Base-by-base conservation (phyloP, 2,113 vertebrate species). In the Plotosus lineatus region DNA sequence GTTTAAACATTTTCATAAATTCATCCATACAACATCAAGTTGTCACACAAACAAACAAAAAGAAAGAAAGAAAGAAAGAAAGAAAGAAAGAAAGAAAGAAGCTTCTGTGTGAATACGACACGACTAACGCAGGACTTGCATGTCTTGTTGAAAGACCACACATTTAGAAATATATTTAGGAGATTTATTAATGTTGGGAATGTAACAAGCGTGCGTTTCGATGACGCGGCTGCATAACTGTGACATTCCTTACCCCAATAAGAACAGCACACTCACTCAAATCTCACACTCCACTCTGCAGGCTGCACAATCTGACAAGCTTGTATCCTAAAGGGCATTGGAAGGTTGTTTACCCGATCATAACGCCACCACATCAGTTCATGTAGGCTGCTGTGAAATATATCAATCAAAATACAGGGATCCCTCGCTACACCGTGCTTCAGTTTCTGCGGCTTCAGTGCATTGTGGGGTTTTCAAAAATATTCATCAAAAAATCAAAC, bases 161-260 rank as follows among this genome's bases (percentile, higher is more conserved):
- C 77, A 74, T 66, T 77, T 50, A 56, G 77, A 21, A 83, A 82
- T 82, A 82, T 80, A 80, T 83, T 78, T 83, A 77, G 77, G n/a
- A 75, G 79, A 63, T 77, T 76, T 51, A 80, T 79, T 66, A 74
- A 66, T 61, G 81, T 23, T 58, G 10, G 71, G 81, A 82, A 85
- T 75, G 76, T 82, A 72, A 31, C 76, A 71, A 58, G 61, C 50
- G 48, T 76, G 73, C n/a, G 80, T 74, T 56, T 75, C 26, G 53
- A 80, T 66, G 77, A 55, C 72, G 68, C 40, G 7, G 36, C 46
- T 77, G 55, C 81, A 80, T 79, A 77, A 48, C 81, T 77, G 78
- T 51, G 73, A 85, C 46, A 85, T 83, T 83, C 73, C 78, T 33
- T 63, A 66, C 31, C 65, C 23, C 31, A 83, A 63, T 68, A 73